Percentiles rank a stretch among this genome's conserved stretches.
Evolutionary conservation across 2,113 vertebrate species (phyloP).

Genomic region (Dolichallabes microphthalmus): DNA sequence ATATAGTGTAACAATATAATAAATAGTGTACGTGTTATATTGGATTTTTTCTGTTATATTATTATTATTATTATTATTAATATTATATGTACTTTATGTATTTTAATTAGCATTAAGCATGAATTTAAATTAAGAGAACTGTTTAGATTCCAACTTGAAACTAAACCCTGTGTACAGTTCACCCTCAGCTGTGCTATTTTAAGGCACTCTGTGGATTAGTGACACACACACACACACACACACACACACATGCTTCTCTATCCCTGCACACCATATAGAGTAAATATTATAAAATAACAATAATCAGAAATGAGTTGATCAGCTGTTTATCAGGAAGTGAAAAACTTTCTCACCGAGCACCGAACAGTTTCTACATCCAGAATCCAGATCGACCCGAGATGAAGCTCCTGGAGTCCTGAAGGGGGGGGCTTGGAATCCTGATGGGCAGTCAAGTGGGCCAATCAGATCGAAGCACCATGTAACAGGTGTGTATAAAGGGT

Average conservation of each 20-base stretch:
- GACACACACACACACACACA: not conserved
- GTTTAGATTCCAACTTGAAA: not conserved
- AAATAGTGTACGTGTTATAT: not conserved
- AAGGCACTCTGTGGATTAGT: not conserved
- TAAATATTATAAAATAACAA: not conserved
- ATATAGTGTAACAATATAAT: not conserved
- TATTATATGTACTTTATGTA: not conserved
- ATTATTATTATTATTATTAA: slow-evolving; percentile 21
- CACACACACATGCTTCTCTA: not conserved
- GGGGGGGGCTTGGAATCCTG: slow-evolving; percentile 16
- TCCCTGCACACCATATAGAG: not conserved
- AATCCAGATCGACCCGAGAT: not conserved
- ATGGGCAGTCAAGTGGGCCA: slow-evolving; percentile 19
- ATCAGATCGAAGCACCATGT: not conserved
- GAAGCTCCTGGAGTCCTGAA: not conserved
- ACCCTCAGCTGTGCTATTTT: not conserved
- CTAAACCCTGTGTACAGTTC: not conserved
- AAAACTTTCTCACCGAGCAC: not conserved
- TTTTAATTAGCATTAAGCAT: not conserved
- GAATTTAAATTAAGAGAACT: not conserved
- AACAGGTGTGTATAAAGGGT: not conserved
- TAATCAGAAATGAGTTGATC: not conserved
- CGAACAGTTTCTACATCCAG: not conserved
- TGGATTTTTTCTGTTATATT: not conserved
- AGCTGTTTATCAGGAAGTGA: not conserved